Percentiles rank a stretch among this genome's conserved stretches.
Evolutionary conservation across 2,888 invertebrate genomes (phyloP).

Genomic region (Hyppa rectilinea): DNA sequence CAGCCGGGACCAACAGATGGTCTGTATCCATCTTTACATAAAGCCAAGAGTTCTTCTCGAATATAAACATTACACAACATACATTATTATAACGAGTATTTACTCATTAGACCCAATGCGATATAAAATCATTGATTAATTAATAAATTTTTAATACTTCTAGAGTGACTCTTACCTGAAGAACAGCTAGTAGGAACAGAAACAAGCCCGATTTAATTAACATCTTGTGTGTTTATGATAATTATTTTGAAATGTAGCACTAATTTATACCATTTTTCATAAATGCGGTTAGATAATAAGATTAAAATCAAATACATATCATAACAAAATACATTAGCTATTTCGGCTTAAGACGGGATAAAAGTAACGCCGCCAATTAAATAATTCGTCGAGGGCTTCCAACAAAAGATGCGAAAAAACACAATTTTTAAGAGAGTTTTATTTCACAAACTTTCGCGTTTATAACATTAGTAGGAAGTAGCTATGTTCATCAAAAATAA

Average conservation of each 20-base stretch:
- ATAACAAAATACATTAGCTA: background rate
- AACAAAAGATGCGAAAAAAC: background rate
- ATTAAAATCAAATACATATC: slow-evolving; percentile 10
- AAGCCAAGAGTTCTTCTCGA: too few species aligned
- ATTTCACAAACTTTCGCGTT: too few species aligned
- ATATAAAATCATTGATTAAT: background rate
- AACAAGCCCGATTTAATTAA: background rate
- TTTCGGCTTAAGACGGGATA: background rate
- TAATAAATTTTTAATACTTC: background rate
- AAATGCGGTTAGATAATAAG: background rate
- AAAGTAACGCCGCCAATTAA: background rate
- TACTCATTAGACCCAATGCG: background rate
- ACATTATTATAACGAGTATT: background rate
- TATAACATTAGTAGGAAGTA: too few species aligned
- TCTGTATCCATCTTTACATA: too few species aligned
- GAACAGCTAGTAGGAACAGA: background rate
- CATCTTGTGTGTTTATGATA: slow-evolving; percentile 1
- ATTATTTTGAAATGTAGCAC: background rate
- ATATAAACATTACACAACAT: background rate
- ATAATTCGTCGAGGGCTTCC: background rate
- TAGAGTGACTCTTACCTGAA: background rate
- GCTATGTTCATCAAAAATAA: too few species aligned
- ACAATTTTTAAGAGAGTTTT: background rate
- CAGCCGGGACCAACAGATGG: too few species aligned
- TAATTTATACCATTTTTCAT: background rate